Evolutionary conservation across 2,797 vertebrate genomes (phyloP), one percentile per base, ranked within the genome.

Genomic region (Myripristis jacobus): DNA sequence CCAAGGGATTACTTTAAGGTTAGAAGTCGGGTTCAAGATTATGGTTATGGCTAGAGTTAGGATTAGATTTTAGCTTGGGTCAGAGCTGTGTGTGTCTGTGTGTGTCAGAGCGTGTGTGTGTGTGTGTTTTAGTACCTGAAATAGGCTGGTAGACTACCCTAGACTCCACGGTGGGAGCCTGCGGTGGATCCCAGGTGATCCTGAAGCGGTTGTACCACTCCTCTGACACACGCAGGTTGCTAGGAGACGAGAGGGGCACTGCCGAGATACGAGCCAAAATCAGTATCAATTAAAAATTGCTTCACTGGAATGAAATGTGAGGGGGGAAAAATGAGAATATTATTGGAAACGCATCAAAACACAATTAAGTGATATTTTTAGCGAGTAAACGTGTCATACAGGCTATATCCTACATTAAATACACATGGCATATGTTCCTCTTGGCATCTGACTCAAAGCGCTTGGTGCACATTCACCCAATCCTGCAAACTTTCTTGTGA

Each of bases 121-220:
- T 22, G 29, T 47, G 51, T 25, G 10, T 59, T 6, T 24, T 1
- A 38, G 19, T 93, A 98, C 97, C 94, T 64, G 94, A 93, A 34
- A 94, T 77, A 15, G 98, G 96, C 84, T 96, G 96, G 90, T 99
- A 99, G 71, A 96, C 85, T 9, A 99, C 93, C 77, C 94, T 94
- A 79, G 97, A 99, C n/a, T 96, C 95, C 86, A 91, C 92, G 9
- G 95, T 92, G 0, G 95, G 92, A 47, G 95, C 90, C 0, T 92
- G 88, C 0, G 98, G 95, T 0, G 95, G 91, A 66, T 98, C 96
- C 98, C 98, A 99, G 5, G 94, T 94, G 78, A 99, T 94, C 1
- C 96, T 94, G 73, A 99, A 91, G 16, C 95, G 94, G 79, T 95
- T 96, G 89, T 97, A 99, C 97, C 97, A 98, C 85, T 99, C 96